These are phyloP conservation scores for Pseudoips prasinana DNA, from an alignment of 2,888 invertebrate species.

Conservation along the genomic window DNA sequence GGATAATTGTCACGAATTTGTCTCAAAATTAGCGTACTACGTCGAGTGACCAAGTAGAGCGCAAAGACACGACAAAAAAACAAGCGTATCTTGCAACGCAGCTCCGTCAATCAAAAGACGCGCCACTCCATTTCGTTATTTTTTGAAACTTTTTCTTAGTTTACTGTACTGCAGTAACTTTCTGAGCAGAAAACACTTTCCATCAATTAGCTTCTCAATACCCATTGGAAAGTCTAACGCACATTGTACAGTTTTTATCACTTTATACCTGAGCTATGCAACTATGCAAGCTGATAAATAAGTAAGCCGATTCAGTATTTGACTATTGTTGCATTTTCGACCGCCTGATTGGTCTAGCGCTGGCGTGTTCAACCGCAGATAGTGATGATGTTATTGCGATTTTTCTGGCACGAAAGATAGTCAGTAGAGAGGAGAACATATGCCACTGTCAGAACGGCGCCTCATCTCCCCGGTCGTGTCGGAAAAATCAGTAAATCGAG, in stretches of 20 bases:
- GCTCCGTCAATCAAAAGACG: slow-evolving; percentile 42
- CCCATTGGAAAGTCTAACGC: slow-evolving; percentile 37
- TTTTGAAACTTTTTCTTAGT: slow-evolving; percentile 42
- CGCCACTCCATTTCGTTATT: slow-evolving; percentile 40
- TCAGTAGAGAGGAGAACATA: no score
- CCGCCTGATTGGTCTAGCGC: no score
- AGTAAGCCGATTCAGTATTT: no score
- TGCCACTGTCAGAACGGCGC: no score
- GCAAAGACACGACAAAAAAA: slow-evolving; percentile 44
- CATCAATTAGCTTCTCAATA: slow-evolving; percentile 38
- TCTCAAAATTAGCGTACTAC: slow-evolving; percentile 48
- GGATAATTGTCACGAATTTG: slow-evolving; percentile 48
- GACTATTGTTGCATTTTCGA: no score
- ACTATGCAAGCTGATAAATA: slow-evolving; percentile 2
- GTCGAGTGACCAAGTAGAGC: slow-evolving; percentile 49
- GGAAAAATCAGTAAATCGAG: no score
- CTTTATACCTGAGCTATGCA: slow-evolving; percentile 9
- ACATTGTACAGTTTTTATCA: slow-evolving; percentile 11
- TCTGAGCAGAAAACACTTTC: slow-evolving; percentile 53
- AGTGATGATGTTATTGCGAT: no score
- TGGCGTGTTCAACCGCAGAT: no score
- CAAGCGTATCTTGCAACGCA: slow-evolving; percentile 39
- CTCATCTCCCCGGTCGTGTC: no score
- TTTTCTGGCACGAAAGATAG: no score
- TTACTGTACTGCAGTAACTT: slow-evolving; percentile 39